Base-by-base conservation (phyloP, 1,140 invertebrate species). In the Tetragnatha versicolor region DNA sequence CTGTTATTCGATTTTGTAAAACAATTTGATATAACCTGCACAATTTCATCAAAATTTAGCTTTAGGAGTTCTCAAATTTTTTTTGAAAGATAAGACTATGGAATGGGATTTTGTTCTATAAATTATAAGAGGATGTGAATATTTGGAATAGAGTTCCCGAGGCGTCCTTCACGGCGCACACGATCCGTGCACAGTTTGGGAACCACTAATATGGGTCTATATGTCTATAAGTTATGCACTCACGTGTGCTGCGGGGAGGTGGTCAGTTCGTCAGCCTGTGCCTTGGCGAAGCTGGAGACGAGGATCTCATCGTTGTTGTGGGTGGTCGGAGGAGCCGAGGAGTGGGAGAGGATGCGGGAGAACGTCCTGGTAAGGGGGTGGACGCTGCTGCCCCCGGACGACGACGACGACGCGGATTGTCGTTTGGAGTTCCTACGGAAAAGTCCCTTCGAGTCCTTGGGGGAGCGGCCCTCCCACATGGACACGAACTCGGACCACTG, bases 401-500 rank as follows among this genome's bases (percentile, higher is more conserved):
- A 9, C n/a, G n/a, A 47, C 14, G 72, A 33, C 3, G 27, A 42
- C n/a, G 7, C 42, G 10, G 70, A 58, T 20, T 47, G 25, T 33
- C 53, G 65, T 22, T 45, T 79, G 1, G 77, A 61, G 29, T 70
- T 70, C 10, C 29, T 63, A 25, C 66, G n/a, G 20, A 63, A 27
- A 0, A 65, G 33, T 2, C 51, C 45, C 31, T 27, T 63, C 25
- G 20, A 12, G 7, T 79, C 55, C 39, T 79, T 70, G 0, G 22
- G 27, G 1, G 45, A 37, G 1, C 66, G 78, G 14, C 60, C 37
- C 39, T 81, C 80, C 39, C 51, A 61, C 12, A 51, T 25, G 12
- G 76, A 51, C 1, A 81, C 80, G 25, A 81, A 81, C 12, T 81
- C 80, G 6, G 80, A 22, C 80, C 80, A 81, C 12, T 47, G 65